Percentiles rank a stretch among this genome's conserved stretches.
Conservation (phyloP, 2,797 vertebrate species). For the Coranthus polyacanthus region DNA sequence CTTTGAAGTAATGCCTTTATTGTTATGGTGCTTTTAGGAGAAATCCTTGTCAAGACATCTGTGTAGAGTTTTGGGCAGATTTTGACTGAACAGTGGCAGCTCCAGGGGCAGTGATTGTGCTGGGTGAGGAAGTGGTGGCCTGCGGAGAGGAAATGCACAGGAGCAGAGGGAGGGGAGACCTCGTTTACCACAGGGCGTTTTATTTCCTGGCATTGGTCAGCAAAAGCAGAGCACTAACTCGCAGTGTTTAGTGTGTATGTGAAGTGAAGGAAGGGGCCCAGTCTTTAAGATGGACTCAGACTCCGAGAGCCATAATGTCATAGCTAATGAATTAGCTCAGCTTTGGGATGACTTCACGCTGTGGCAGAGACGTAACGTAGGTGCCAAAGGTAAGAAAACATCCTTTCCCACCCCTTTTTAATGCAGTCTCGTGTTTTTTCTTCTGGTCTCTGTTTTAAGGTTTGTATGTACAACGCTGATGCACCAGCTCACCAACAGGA, state of each 20-base stretch:
- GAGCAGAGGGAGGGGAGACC: conserved; percentile 56
- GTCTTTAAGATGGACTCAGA: conserved; percentile 59
- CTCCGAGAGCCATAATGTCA: conserved; percentile 19
- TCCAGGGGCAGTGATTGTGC: conserved; percentile 60
- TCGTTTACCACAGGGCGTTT: conserved; percentile 75
- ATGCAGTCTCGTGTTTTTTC: neutral
- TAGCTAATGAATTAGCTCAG: conserved; percentile 45
- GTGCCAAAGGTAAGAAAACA: conserved; percentile 66
- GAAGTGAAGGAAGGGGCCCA: neutral
- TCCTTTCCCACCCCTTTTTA: conserved; percentile 12
- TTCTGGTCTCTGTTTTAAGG: neutral
- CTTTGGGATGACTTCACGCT: conserved; percentile 59
- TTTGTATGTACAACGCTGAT: too few species aligned
- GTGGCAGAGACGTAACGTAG: conserved; percentile 60
- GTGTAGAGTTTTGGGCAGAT: conserved; percentile 1
- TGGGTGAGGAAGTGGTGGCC: conserved; percentile 66
- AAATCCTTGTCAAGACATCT: neutral
- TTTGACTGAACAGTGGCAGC: neutral
- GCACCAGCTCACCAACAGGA: neutral
- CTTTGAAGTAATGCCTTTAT: neutral
- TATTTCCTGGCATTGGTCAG: conserved; percentile 74
- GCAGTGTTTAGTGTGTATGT: conserved; percentile 35
- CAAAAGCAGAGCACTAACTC: conserved; percentile 26
- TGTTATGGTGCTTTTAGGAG: conserved; percentile 1
- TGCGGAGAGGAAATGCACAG: conserved; percentile 71